These are phyloP conservation scores for Sycobia sp. DNA, from an alignment of 1,140 invertebrate species.

Conservation along the genomic window DNA sequence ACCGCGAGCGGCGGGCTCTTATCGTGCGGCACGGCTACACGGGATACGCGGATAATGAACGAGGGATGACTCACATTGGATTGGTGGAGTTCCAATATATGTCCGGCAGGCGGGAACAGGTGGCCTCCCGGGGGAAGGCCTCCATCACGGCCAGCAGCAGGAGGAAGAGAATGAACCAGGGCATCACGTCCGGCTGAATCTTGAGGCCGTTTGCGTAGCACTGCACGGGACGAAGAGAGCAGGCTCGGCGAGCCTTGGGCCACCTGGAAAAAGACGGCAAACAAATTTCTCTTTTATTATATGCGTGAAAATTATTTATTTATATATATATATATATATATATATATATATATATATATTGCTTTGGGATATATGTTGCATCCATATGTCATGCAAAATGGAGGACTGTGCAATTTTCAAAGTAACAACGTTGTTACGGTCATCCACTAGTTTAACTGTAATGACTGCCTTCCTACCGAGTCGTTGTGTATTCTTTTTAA, in stretches of 20 bases:
- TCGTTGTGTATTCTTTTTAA: no score
- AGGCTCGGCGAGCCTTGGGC: slow-evolving; percentile 34
- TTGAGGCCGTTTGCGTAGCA: slow-evolving; percentile 54
- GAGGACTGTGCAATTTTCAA: no score
- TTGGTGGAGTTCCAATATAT: slow-evolving; percentile 69
- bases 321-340: no score
- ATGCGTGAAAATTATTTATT: not conserved
- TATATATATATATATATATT: no score
- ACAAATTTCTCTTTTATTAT: slow-evolving; percentile 1
- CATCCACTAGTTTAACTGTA: no score
- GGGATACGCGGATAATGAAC: no score
- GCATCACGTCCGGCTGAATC: slow-evolving; percentile 61
- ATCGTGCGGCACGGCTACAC: no score
- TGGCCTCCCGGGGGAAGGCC: slow-evolving; percentile 62
- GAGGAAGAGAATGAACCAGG: slow-evolving; percentile 63
- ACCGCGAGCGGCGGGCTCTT: no score
- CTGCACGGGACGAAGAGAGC: slow-evolving; percentile 39
- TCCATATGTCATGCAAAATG: no score
- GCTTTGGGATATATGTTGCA: no score
- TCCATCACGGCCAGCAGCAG: slow-evolving; percentile 64
- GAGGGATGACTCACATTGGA: slow-evolving; percentile 60
- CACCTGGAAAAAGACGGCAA: slow-evolving; percentile 40
- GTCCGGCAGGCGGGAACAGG: slow-evolving; percentile 63
- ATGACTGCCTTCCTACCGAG: no score
- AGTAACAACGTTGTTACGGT: no score